These are phyloP conservation scores for Amblyopsis rosae DNA, from an alignment of 2,113 vertebrate species.

Conservation along the genomic window DNA sequence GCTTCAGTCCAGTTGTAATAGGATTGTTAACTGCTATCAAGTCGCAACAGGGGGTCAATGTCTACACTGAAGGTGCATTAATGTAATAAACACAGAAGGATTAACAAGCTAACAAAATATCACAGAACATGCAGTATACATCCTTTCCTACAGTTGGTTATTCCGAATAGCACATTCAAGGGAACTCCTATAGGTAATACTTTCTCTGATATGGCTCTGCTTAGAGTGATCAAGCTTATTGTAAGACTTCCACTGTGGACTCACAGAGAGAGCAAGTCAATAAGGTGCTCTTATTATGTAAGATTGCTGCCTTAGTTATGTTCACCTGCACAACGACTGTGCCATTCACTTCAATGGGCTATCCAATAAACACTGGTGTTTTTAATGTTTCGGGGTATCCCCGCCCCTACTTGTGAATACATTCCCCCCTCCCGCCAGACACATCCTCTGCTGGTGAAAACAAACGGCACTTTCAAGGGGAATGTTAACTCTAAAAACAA, in stretches of 20 bases:
- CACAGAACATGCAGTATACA: slow-evolving; percentile 70
- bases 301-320: slow-evolving; percentile 51
- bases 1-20: slow-evolving; percentile 66
- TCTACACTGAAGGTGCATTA: slow-evolving; percentile 68
- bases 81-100: slow-evolving; percentile 42
- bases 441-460: slow-evolving; percentile 74
- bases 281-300: slow-evolving; percentile 67
- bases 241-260: slow-evolving; percentile 47
- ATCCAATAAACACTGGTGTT: slow-evolving; percentile 47
- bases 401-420: slow-evolving; percentile 45
- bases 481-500: slow-evolving; percentile 73
- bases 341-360: slow-evolving; percentile 54
- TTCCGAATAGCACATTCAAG: slow-evolving; percentile 72
- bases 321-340: slow-evolving; percentile 58
- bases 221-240: slow-evolving; percentile 56
- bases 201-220: slow-evolving; percentile 72
- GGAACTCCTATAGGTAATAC: slow-evolving; percentile 58
- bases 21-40: slow-evolving; percentile 70
- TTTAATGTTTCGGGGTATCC: slow-evolving; percentile 34
- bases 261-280: slow-evolving; percentile 49
- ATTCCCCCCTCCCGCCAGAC: slow-evolving; percentile 29
- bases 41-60: slow-evolving; percentile 62
- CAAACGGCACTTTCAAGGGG: slow-evolving; percentile 74
- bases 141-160: slow-evolving; percentile 70
- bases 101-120: slow-evolving; percentile 47